phyloP scores from a whole-genome alignment of 30 jellyfish, hydroid and myxozoan genomes.

The Hydra vulgaris region DNA sequence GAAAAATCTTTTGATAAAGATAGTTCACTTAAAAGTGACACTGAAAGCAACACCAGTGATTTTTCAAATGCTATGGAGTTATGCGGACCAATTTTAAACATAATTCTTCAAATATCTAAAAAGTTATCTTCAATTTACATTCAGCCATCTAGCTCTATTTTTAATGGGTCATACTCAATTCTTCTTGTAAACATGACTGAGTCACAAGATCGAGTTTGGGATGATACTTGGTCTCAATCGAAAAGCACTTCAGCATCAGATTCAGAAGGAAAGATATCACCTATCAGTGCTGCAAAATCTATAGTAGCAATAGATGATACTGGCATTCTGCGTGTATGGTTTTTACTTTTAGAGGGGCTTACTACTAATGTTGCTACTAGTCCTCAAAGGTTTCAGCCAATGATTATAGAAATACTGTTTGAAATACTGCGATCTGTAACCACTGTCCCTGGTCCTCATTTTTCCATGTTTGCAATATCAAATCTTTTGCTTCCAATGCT shows the following conservation, averaged over 20 bases:
- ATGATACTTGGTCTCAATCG: slow-evolving; percentile 79
- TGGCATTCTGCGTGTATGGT: slow-evolving; percentile 97
- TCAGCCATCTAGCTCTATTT: slow-evolving; percentile 83
- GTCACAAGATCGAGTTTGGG: slow-evolving; percentile 82
- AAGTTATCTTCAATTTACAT: slow-evolving; percentile 71
- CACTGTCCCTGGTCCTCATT: slow-evolving; percentile 99
- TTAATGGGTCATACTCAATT: slow-evolving; percentile 84
- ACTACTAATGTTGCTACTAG: slow-evolving; percentile 72
- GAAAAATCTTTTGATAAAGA: slow-evolving; percentile 31
- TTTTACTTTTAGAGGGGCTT: slow-evolving; percentile 76
- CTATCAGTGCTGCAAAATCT: slow-evolving; percentile 70
- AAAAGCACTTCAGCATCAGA: slow-evolving; percentile 54
- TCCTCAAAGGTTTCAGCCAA: slow-evolving; percentile 78
- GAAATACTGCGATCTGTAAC: slow-evolving; percentile 80
- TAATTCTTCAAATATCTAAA: slow-evolving; percentile 65
- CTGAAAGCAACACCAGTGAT: slow-evolving; percentile 51
- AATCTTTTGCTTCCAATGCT: slow-evolving; percentile 86
- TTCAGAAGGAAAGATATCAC: slow-evolving; percentile 56
- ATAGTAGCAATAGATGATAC: slow-evolving; percentile 94
- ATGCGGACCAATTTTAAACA: slow-evolving; percentile 73
- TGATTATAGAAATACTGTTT: slow-evolving; percentile 65
- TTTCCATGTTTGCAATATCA: slow-evolving; percentile 82
- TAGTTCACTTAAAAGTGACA: slow-evolving; percentile 58
- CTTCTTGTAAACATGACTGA: slow-evolving; percentile 63
- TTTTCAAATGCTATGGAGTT: slow-evolving; percentile 46